phyloP scores from a whole-genome alignment of 1,140 invertebrate species.

The Eurosta solidaginis region DNA sequence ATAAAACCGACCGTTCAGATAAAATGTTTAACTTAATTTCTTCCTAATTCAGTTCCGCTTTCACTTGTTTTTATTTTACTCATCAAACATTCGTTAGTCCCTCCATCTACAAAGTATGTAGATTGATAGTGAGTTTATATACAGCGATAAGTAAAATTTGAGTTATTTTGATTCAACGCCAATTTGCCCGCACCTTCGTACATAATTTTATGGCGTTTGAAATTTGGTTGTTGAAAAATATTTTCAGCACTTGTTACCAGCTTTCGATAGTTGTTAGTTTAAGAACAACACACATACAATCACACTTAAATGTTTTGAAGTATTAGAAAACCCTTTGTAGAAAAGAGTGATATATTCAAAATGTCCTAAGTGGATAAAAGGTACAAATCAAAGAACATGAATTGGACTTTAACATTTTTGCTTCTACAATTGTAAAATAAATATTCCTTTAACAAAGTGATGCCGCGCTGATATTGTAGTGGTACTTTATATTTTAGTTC shows the following conservation, averaged over 20 bases:
- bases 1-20: no score
- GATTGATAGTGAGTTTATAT: background rate
- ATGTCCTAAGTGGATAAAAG: background rate
- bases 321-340: background rate
- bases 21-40: no score
- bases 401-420: background rate
- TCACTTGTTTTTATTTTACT: no score
- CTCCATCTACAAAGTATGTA: background rate
- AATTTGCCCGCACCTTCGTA: background rate
- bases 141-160: background rate
- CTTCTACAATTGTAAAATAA: background rate
- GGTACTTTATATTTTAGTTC: no score
- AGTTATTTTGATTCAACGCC: background rate
- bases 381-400: background rate
- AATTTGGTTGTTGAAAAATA: no score
- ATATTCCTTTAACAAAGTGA: background rate
- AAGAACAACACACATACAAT: background rate
- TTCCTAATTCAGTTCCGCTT: no score
- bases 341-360: background rate
- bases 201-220: background rate
- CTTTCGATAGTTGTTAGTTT: background rate
- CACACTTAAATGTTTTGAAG: background rate
- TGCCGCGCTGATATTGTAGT: background rate
- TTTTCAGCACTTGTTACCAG: no score
- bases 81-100: no score